These are phyloP conservation scores for Onthophagus sagittarius DNA, from an alignment of 2,888 invertebrate species.

Conservation along the genomic window DNA sequence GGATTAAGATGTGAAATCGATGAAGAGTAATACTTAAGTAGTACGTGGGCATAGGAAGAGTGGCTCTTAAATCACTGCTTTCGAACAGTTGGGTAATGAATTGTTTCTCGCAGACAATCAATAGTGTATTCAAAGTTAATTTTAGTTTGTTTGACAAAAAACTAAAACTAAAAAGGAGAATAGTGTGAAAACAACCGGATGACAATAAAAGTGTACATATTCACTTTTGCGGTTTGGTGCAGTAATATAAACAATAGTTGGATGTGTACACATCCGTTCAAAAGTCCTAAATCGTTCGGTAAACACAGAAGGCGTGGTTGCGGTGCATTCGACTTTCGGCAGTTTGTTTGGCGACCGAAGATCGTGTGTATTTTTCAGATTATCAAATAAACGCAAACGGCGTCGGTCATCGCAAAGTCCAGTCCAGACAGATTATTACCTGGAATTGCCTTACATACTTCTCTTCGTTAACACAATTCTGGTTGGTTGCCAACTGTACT, in stretches of 20 bases:
- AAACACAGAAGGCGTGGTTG: background rate
- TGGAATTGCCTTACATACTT: background rate
- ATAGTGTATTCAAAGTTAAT: background rate
- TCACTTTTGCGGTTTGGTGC: background rate
- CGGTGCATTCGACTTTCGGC: conserved; percentile 1
- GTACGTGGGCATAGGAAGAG: background rate
- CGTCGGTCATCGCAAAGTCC: background rate
- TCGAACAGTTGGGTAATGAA: background rate
- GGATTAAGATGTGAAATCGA: background rate
- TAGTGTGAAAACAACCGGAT: background rate
- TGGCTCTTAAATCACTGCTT: background rate
- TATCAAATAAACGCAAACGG: conserved; percentile 36
- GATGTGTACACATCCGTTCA: background rate
- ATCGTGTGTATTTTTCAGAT: conserved; percentile 49
- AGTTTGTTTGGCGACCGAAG: conserved; percentile 12
- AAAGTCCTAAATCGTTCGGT: background rate
- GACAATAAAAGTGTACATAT: background rate
- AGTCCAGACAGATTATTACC: background rate
- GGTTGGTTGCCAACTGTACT: background rate
- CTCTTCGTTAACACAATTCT: background rate
- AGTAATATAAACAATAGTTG: background rate
- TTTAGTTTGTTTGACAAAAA: background rate
- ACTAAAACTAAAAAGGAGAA: background rate
- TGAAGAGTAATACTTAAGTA: background rate
- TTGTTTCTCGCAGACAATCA: background rate